These are phyloP conservation scores for Cryptoblepharus egeriae DNA, from an alignment of 2,797 vertebrate species.

Conservation along the genomic window DNA sequence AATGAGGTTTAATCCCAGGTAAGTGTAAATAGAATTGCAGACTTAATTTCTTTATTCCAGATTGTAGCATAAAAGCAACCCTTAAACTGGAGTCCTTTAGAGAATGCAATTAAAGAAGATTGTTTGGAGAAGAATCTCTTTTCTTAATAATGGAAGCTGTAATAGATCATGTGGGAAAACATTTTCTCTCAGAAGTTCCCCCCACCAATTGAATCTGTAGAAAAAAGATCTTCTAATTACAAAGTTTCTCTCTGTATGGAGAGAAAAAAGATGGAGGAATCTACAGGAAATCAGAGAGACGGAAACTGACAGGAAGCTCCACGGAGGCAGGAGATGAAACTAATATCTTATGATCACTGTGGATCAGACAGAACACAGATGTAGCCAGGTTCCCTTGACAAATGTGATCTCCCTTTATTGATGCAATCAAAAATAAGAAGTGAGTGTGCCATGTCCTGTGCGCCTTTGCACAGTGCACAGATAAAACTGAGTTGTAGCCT, in stretches of 20 bases:
- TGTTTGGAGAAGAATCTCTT: background rate
- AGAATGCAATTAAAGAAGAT: background rate
- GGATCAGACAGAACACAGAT: background rate
- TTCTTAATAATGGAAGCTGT: too few relatives aligned
- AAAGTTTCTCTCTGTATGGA: conserved; percentile 31
- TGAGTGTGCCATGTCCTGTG: background rate
- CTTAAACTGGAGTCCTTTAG: background rate
- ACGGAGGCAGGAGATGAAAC: conserved; percentile 17
- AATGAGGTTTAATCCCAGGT: too few relatives aligned
- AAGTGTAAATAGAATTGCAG: too few relatives aligned
- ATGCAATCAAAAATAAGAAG: background rate
- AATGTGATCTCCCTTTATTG: background rate
- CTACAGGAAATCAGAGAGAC: conserved; percentile 25
- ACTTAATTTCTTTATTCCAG: background rate
- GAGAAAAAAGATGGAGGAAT: conserved; percentile 42
- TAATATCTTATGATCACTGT: background rate
- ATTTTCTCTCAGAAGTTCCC: conserved; percentile 18
- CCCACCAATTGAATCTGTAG: conserved; percentile 54
- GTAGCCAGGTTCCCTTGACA: background rate
- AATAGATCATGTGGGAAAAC: too few relatives aligned
- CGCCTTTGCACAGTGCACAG: background rate
- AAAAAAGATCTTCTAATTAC: conserved; percentile 53
- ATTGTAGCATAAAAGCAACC: background rate
- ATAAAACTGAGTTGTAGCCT: background rate
- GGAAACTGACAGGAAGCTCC: conserved; percentile 16